phyloP scores from a whole-genome alignment of 2,888 invertebrate species.

The Trichacis sp. region DNA sequence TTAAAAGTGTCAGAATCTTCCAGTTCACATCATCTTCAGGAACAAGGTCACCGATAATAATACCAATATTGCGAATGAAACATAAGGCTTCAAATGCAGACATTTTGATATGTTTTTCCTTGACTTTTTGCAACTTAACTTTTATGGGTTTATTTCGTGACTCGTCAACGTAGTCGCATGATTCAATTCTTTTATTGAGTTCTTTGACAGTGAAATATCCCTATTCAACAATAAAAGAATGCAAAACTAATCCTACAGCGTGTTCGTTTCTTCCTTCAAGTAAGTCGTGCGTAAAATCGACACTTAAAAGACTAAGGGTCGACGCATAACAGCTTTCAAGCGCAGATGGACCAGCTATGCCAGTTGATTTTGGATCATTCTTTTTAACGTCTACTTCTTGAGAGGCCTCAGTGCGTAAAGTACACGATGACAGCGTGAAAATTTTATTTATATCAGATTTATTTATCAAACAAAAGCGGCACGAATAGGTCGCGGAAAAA shows the following conservation, averaged over 20 bases:
- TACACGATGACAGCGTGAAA: conserved; percentile 10
- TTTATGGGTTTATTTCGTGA: too few relatives aligned
- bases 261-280: conserved; percentile 36
- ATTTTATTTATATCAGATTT: conserved; percentile 7
- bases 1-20: conserved; percentile 33
- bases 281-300: conserved; percentile 19
- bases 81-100: conserved; percentile 8
- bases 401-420: conserved; percentile 7
- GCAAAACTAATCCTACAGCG: conserved; percentile 31
- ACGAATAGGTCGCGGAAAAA: conserved; percentile 25
- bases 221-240: too few relatives aligned
- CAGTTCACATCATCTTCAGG: conserved; percentile 27
- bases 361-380: conserved; percentile 15
- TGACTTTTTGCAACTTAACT: too few relatives aligned
- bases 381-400: conserved; percentile 6
- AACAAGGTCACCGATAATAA: conserved; percentile 30
- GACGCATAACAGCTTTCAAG: conserved; percentile 3
- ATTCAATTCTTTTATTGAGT: too few relatives aligned
- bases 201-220: too few relatives aligned
- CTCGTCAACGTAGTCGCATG: too few relatives aligned
- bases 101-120: conserved; percentile 18
- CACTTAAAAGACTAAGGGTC: conserved; percentile 14
- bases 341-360: conserved; percentile 15
- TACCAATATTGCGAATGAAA: conserved; percentile 32
- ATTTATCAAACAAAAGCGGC: conserved; percentile 22